Evolutionary conservation across 1,140 invertebrate species (phyloP), one percentile per base, ranked within the genome.

Genomic region (Drosophila cardini): DNA sequence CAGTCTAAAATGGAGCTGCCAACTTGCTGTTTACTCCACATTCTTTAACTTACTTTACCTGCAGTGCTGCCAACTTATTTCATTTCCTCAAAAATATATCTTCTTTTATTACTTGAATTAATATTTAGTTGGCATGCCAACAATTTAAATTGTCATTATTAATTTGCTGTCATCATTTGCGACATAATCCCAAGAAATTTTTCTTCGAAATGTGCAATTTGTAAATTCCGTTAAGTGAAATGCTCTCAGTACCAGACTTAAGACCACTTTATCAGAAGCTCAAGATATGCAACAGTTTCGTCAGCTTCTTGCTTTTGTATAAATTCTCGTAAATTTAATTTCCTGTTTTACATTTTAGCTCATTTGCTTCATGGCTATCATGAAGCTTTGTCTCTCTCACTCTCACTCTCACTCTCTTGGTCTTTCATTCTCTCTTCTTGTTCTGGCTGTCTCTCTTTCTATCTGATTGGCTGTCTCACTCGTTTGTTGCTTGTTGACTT

Each of bases 301-400:
- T 26, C 36, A 32, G 21, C 10, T 34, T 30, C 40, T 36, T n/a
- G 60, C 18, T 38, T 48, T 75, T 79, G 75, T 87, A 68, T 71
- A 71, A 83, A 78, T 87, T 82, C 78, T 76, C 70, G 64, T 89
- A 83, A 86, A 86, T 86, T 86, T 83, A 86, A 86, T 87, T 86
- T 86, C 83, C 83, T 86, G 81, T 69, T 75, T 73, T 64, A 50
- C 71, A 72, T 67, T 80, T 80, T 74, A 76, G 56, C 76, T 75
- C 75, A 55, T 57, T 60, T 53, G 52, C 18, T 21, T 63, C 30
- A 16, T 21, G 5, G 5, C 18, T 52, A 13, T 26, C 9, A n/a
- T 68, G 38, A 1, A 26, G 21, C 4, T 26, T 4, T 50, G 9
- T 42, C 30, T 16, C 13, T 50, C 26, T 34, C 15, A 61, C 46